Evolutionary conservation across 2,888 invertebrate species (phyloP), one percentile per base, ranked within the genome.

Genomic region (Odontothrips loti): DNA sequence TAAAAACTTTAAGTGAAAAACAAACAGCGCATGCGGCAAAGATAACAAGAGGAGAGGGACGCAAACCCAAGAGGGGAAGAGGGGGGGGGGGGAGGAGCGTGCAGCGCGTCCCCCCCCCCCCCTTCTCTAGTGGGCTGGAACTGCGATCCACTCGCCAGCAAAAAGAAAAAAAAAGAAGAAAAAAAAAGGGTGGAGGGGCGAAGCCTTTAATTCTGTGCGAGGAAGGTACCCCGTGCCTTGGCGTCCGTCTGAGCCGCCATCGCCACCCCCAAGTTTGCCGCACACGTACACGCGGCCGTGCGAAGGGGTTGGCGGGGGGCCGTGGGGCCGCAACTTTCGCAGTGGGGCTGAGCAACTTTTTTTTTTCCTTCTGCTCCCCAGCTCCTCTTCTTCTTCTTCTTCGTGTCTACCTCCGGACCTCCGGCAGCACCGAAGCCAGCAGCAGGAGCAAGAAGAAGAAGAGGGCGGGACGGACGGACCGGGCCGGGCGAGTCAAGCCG

Each of bases 231-330:
- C 27, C 68, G 11, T 9, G 20, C 20, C 58, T 15, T 11, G 15
- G 17, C 58, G 17, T 58, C 58, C 58, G 34, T 43, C 34, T 43
- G 34, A 43, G 34, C 34, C 34, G 34, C 58, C 58, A 75, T 75
- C 68, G n/a, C 68, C 68, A 27, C 68, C 68, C 68, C 12, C 68
- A 75, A 75, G 68, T 75, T 75, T 75, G 27, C 68, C 23, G 68
- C 68, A 75, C 68, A 75, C 68, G 68, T 75, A 75, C 68, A 27
- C 68, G 27, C 68, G 27, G 68, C 27, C 68, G 68, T 2, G 34
- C 3, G 34, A 43, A 43, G 34, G 34, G 34, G 34, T 43, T 11
- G 51, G 3, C 51, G 51, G 51, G 1, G 51, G 15, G n/a, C n/a
- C n/a, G n/a, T n/a, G 51, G 51, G 51, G 51, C 51, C 9, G 34